A percentile compares a stretch with the other conserved stretches of the same genome.
Conservation (phyloP, 1,140 invertebrate species). For the Zaprionus taronus region DNA sequence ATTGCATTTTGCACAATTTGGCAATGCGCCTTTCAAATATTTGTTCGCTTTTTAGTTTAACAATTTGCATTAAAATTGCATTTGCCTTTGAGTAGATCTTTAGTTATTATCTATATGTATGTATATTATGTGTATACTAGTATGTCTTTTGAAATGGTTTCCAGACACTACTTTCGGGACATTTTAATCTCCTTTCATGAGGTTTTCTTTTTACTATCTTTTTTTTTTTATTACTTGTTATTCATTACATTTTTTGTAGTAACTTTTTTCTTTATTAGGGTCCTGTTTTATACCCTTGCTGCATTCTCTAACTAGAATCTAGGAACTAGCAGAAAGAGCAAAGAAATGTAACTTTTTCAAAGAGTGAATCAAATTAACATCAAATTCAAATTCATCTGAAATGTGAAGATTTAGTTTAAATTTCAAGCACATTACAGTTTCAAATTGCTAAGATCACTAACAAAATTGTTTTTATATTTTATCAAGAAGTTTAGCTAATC, state of each 20-base stretch:
- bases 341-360: neutral
- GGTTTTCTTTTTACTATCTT: neutral
- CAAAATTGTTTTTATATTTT: too few species aligned
- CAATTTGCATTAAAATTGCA: neutral
- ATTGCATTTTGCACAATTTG: constrained; percentile 58
- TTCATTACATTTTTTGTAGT: constrained; percentile 1
- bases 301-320: constrained; percentile 3
- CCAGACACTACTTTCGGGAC: neutral
- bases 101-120: neutral
- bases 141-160: neutral
- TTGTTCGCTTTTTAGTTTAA: neutral
- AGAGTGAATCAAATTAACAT: neutral
- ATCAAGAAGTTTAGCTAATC: neutral
- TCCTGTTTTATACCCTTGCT: neutral
- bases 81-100: neutral
- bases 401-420: too few species aligned
- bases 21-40: constrained; percentile 30
- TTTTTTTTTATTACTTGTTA: neutral
- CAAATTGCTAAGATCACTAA: neutral
- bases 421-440: too few species aligned
- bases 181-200: neutral
- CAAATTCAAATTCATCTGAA: too few species aligned
- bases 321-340: constrained; percentile 4
- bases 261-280: constrained; percentile 10
- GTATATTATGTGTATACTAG: neutral